Percentiles rank a stretch among this genome's conserved stretches.
These are phyloP conservation scores for Thera britannica DNA, from an alignment of 2,888 invertebrate species.

Conservation along the genomic window DNA sequence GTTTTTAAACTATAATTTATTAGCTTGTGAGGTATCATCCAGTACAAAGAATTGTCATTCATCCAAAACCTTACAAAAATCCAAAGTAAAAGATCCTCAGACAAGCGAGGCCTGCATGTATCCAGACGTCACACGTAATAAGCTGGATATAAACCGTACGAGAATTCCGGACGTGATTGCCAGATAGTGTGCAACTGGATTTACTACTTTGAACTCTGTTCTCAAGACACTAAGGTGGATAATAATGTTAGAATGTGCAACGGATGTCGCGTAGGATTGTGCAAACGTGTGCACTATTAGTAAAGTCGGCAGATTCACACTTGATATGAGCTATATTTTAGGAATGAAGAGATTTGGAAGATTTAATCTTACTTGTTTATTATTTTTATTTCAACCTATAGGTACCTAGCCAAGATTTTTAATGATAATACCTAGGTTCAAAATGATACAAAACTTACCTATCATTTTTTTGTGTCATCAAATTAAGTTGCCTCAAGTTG, in stretches of 20 bases:
- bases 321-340: constrained; percentile 30
- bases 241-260: constrained; percentile 9
- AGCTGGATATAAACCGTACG: constrained; percentile 45
- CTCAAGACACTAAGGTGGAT: constrained; percentile 2
- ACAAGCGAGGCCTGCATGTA: constrained; percentile 22
- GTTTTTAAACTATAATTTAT: too few relatives aligned
- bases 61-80: neutral
- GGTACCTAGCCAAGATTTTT: too few relatives aligned
- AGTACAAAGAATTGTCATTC: too few relatives aligned
- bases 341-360: constrained; percentile 7
- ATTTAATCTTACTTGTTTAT: neutral
- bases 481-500: too few relatives aligned
- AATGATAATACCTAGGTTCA: neutral
- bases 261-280: constrained; percentile 45
- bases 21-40: too few relatives aligned
- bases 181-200: constrained; percentile 38
- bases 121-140: constrained; percentile 44
- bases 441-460: neutral
- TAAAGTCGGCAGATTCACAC: constrained; percentile 35
- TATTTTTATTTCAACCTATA: neutral
- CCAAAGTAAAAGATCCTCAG: constrained; percentile 7
- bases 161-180: constrained; percentile 38
- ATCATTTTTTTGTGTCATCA: neutral
- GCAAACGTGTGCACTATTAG: constrained; percentile 47
- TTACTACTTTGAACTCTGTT: constrained; percentile 22